Evolutionary conservation across 2,113 vertebrate species (phyloP), one percentile per base, ranked within the genome.

Genomic region (Dendropsophus ebraccatus): DNA sequence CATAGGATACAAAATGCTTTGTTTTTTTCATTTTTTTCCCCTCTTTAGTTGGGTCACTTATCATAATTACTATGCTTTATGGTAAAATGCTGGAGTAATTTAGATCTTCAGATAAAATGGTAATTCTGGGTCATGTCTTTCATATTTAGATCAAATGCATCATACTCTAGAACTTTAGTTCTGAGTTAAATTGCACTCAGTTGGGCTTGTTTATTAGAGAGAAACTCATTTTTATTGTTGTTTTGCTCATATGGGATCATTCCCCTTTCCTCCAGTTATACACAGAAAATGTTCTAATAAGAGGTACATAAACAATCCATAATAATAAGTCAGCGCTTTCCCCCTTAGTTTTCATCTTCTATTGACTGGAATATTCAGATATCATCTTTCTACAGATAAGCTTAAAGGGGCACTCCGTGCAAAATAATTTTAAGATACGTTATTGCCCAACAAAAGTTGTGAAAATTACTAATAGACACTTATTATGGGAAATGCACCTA

Each of bases 41-140:
- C 30, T 69, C 65, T 30, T 35, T 69, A 69, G 30, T 30, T 69
- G 65, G 65, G 65, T 69, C 65, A 69, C 65, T 69, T 69, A 69
- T 69, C 30, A 69, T 69, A 75, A 75, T 49, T 75, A 75, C 37
- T 75, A 37, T 75, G 25, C 41, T 28, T n/a, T 49, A 28, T 47
- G 47, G 41, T 23, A 50, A 75, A 49, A 75, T 25, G 41, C 73
- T 25, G 23, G 25, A 47, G 73, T n/a, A 10, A 47, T 75, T 75
- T n/a, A 49, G 73, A 50, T 49, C 19, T 28, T 69, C 6, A 19
- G 30, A 69, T 35, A 69, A 35, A 69, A 69, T 69, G 65, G 16
- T 69, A 35, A 35, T 35, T 69, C 21, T 32, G 32, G 65, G 65
- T 69, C 65, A 35, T 21, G 7, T 69, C 30, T 69, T 69, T 69